A percentile compares a stretch with the other conserved stretches of the same genome.
These are phyloP conservation scores for Zosterops lateralis DNA, from an alignment of 2,113 vertebrate species.

Conservation along the genomic window DNA sequence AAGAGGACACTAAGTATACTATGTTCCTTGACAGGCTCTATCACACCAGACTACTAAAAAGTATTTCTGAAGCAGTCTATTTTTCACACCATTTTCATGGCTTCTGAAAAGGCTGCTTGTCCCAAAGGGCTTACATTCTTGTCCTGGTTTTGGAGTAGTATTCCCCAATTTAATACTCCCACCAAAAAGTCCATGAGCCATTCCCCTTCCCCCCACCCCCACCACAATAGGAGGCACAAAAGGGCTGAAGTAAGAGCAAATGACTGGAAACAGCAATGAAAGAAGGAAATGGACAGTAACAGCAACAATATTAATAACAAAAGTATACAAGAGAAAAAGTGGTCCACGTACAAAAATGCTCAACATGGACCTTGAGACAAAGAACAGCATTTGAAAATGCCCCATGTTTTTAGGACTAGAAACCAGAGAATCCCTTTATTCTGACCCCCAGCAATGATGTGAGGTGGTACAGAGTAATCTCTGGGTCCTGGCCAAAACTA, in stretches of 20 bases:
- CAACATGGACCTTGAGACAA: background rate
- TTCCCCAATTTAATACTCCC: background rate
- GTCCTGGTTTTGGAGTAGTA: background rate
- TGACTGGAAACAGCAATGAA: background rate
- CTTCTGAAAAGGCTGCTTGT: background rate
- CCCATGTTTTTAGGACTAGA: background rate
- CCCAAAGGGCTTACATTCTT: background rate
- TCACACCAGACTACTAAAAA: background rate
- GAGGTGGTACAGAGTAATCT: background rate
- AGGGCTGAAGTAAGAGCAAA: background rate
- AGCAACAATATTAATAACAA: background rate
- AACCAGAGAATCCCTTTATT: background rate
- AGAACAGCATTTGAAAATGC: background rate
- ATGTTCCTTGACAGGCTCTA: background rate
- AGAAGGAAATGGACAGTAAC: background rate
- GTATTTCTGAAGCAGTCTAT: background rate
- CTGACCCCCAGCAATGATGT: accelerated
- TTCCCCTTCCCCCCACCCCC: accelerated
- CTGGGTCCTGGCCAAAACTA: background rate
- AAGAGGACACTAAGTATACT: background rate
- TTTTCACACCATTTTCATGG: background rate
- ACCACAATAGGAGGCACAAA: background rate
- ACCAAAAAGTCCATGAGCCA: background rate
- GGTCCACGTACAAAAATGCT: background rate
- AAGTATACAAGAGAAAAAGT: background rate